Percentiles rank a stretch among this genome's conserved stretches.
Evolutionary conservation across 2,113 vertebrate genomes (phyloP).

Genomic region (Sula dactylatra): DNA sequence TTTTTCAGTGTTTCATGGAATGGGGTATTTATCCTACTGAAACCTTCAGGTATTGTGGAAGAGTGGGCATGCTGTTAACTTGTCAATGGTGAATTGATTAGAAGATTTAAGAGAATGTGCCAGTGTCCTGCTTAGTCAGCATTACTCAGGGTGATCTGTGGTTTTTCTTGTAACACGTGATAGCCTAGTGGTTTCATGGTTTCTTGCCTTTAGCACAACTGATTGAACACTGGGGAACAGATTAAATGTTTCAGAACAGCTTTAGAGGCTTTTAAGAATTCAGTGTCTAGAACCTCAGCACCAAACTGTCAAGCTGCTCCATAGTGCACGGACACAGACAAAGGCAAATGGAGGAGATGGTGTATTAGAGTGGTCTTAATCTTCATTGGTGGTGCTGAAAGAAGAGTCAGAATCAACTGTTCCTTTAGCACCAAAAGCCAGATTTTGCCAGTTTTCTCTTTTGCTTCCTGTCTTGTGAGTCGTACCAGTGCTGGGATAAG

Average conservation of each 20-base stretch:
- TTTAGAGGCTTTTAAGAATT: neutral
- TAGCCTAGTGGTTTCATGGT: neutral
- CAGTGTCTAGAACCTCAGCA: neutral
- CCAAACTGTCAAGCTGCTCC: neutral
- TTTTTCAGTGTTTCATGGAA: neutral
- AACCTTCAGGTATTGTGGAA: neutral
- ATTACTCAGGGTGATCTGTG: neutral
- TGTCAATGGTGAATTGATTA: neutral
- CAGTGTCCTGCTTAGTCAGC: neutral
- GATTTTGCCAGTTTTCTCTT: neutral
- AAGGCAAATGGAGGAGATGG: neutral
- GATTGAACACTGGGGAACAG: neutral
- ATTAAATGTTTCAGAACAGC: neutral
- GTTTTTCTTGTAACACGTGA: neutral
- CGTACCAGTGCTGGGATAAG: neutral
- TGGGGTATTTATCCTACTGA: neutral
- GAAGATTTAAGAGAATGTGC: neutral
- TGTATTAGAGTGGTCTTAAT: neutral
- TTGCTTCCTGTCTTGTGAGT: neutral
- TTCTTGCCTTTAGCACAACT: neutral
- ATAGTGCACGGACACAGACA: neutral
- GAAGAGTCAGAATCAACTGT: neutral
- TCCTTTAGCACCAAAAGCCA: neutral
- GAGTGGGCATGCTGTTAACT: neutral
- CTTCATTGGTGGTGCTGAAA: neutral